A percentile compares a stretch with the other conserved stretches of the same genome.
phyloP scores from a whole-genome alignment of 1,140 invertebrate genomes.

The Coptotermes formosanus region DNA sequence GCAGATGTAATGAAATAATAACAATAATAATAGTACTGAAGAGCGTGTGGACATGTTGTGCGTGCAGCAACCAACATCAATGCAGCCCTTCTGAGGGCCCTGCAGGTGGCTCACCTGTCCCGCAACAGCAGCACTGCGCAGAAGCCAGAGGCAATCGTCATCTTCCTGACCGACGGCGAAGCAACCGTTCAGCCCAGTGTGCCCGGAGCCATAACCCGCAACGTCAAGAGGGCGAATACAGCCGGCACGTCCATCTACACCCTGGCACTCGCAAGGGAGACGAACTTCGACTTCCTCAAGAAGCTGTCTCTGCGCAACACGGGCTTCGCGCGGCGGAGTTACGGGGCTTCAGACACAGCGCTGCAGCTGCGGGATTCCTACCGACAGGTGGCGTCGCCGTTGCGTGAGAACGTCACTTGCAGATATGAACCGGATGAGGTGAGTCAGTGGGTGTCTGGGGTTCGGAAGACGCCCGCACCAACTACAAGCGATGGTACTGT shows the following conservation, averaged over 20 bases:
- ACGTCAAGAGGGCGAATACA: neutral
- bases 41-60: neutral
- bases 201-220: neutral
- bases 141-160: conserved; percentile 58
- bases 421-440: conserved; percentile 42
- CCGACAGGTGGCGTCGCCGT: conserved; percentile 50
- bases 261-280: conserved; percentile 50
- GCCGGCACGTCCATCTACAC: conserved; percentile 43
- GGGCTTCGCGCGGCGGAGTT: conserved; percentile 51
- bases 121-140: too few relatives aligned
- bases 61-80: conserved; percentile 62
- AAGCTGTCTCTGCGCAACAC: conserved; percentile 48
- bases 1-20: too few relatives aligned
- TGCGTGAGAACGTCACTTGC: conserved; percentile 49
- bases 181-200: conserved; percentile 53
- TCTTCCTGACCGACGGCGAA: conserved; percentile 75
- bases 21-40: neutral
- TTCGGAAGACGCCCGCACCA: too few relatives aligned
- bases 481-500: too few relatives aligned
- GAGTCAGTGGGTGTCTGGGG: too few relatives aligned
- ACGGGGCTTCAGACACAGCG: conserved; percentile 50
- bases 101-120: conserved; percentile 48
- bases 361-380: conserved; percentile 52
- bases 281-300: conserved; percentile 50
- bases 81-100: conserved; percentile 56